Evolutionary conservation across 37 sponge, comb jelly and placozoan species (phyloP), one percentile per base, ranked within the genome.

Genomic region (Oopsacas minuta): DNA sequence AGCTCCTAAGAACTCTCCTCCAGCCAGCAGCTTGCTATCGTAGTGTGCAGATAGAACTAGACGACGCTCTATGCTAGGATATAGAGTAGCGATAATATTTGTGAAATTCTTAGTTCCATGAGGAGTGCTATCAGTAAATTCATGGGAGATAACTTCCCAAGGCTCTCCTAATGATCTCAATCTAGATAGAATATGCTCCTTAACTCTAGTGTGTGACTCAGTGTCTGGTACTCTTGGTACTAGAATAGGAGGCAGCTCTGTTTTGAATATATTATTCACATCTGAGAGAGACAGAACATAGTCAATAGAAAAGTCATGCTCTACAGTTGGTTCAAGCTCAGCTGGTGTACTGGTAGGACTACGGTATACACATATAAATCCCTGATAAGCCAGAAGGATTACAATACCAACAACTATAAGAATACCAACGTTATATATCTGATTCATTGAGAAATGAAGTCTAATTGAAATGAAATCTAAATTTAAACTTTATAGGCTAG

Each of bases 61-160:
- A 0, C 94, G 49, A 42, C 52, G 85, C 69, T 88, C 88, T 81
- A 91, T 90, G 17, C 88, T 37, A 20, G 94, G 92, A 81, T 96
- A 90, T 23, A 96, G 87, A 0, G 97, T 96, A 52, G 94, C 97
- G 17, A 96, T 87, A 75, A 96, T 90, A 85, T 96, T 96, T 36
- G 92, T 91, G 88, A 96, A 96, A 0, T 42, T 52, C 81, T 86
- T 92, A 32, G 35, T 39, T 0, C 94, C 97, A 39, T 86, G 38
- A 12, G 94, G 92, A 1, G 97, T 94, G 36, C 1, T 0, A 53
- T 89, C 89, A 30, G 81, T 83, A 49, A 96, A 96, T 22, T 85
- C 49, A 42, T 96, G 92, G 51, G 84, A 37, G 0, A 89, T 92
- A 34, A 96, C 89, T 38, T 87, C 87, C 97, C 97, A 96, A 1